Conservation (phyloP, 92 coral and sea anemone genomes). For the Parazoanthus atlanticus region DNA sequence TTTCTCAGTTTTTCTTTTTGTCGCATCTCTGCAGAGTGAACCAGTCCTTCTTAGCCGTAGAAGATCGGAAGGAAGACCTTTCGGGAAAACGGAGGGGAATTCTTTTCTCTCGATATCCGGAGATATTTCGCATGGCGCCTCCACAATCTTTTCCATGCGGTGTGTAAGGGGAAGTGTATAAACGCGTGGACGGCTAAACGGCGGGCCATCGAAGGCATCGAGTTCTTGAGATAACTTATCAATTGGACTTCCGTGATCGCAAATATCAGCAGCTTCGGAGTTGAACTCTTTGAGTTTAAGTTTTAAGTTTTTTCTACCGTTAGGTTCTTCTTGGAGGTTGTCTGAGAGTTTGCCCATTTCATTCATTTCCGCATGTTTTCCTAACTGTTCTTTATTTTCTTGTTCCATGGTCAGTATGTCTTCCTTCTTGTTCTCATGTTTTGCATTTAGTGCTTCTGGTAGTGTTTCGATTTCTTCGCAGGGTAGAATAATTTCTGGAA, state of each 20-base stretch:
- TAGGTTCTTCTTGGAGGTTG: not conserved
- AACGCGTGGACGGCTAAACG: slow-evolving; percentile 33
- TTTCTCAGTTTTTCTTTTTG: slow-evolving; percentile 11
- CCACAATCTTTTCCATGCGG: slow-evolving; percentile 40
- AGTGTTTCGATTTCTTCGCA: not conserved
- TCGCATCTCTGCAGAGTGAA: slow-evolving; percentile 25
- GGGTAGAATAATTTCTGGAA: slow-evolving; percentile 9
- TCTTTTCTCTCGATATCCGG: slow-evolving; percentile 27
- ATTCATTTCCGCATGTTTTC: slow-evolving; percentile 4
- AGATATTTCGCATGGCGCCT: slow-evolving; percentile 25
- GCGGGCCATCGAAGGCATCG: slow-evolving; percentile 32
- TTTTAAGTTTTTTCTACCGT: not conserved
- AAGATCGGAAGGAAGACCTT: not conserved
- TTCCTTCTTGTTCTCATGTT: not conserved
- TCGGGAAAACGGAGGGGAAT: slow-evolving; percentile 2
- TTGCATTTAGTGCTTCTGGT: not conserved
- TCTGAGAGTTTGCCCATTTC: not conserved
- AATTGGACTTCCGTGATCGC: slow-evolving; percentile 38
- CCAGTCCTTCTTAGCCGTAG: not conserved
- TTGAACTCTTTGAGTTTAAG: not conserved
- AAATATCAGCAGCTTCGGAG: slow-evolving; percentile 10
- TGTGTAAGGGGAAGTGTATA: slow-evolving; percentile 33
- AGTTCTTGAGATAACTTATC: slow-evolving; percentile 31
- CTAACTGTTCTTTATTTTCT: not conserved
- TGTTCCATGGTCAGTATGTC: not conserved